Conservation (phyloP, 2,113 vertebrate species). For the Madoqua kirkii region DNA sequence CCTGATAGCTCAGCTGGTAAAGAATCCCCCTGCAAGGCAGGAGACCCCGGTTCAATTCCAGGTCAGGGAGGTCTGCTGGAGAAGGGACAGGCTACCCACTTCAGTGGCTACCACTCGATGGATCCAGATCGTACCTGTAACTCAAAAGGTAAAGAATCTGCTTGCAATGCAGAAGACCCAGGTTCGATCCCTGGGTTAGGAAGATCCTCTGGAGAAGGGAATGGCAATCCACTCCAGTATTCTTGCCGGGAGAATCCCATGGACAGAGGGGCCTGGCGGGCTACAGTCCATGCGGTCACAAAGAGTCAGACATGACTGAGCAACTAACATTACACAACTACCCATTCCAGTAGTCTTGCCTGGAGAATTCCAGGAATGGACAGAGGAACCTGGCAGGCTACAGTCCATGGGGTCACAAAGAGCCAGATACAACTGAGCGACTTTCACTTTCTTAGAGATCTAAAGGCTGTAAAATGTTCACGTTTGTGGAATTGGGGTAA, state of each 20-base stretch:
- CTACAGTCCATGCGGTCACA: rapidly evolving
- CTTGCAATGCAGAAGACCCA: background rate
- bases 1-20: background rate
- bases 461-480: background rate
- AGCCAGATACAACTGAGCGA: background rate
- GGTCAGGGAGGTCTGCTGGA: background rate
- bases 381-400: background rate
- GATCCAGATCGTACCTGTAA: background rate
- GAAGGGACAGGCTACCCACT: background rate
- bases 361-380: background rate
- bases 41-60: background rate
- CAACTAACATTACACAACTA: background rate
- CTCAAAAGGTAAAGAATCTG: background rate
- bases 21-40: background rate
- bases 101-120: background rate
- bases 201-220: background rate
- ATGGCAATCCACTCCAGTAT: background rate
- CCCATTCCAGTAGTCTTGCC: background rate
- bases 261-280: background rate
- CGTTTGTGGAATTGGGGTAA: background rate
- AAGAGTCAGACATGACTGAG: rapidly evolving
- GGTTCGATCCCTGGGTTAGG: background rate
- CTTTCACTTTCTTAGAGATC: background rate
- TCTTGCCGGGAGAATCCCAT: background rate
- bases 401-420: background rate